Evolutionary conservation across 2,888 invertebrate species (phyloP), one percentile per base, ranked within the genome.

Genomic region (Sarcophaga subvicina): DNA sequence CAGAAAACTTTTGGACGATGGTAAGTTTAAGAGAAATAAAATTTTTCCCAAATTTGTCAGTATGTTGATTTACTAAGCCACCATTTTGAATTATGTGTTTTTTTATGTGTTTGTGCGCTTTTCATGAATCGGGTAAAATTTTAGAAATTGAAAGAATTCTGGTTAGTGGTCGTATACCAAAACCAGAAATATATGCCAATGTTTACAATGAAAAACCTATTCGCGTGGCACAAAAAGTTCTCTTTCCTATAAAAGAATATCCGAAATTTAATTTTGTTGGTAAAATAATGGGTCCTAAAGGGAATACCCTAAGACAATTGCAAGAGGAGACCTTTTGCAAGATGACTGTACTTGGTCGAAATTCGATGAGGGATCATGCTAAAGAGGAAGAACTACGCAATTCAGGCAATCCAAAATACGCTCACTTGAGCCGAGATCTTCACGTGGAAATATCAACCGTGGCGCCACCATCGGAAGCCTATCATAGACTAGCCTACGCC

Each of bases 271-370:
- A 98, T 94, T 98, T 98, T 94, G 98, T 98, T 86, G 98, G 98
- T 3, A 98, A 98, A 93, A 95, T 98, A 88, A 94, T 98, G 90
- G 98, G 98, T 0, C 98, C 98, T 12, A 98, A 98, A 93, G 98
- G 98, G 59, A 98, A 98, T 93, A 98, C 98, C 0, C 93, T 98
- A 91, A 98, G 98, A 92, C 95, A 98, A 89, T 94, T 98, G 62
- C 98, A 98, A 93, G 98, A 98, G 91, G 98, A 98, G 93, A 98
- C 98, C 0, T 97, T 98, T 95, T 98, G 98, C 92, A 98, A 98
- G 94, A 98, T 98, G 98, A 98, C 98, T 4, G 97, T 98, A 5
- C 95, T 98, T 77, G 98, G 98, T 0, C 95, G 97, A 89, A 98
- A 98, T 12, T 98, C 98, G 2, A 98, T 98, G 98, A 96, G 98